Evolutionary conservation across 2,113 vertebrate genomes (phyloP), one percentile per base, ranked within the genome.

Genomic region (Amphiprion ocellaris): DNA sequence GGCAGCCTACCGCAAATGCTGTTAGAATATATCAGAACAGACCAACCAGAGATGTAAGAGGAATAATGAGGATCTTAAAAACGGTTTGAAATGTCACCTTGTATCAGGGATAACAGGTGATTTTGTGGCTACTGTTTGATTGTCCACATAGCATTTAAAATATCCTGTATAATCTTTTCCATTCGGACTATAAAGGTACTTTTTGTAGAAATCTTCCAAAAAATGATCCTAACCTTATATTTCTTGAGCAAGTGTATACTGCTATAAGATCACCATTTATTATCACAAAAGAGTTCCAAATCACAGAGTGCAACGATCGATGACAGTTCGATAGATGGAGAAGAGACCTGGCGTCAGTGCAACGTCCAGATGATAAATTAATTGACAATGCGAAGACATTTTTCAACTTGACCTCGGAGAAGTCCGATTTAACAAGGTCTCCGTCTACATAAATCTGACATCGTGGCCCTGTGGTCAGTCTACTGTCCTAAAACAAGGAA

Each of bases 291-390:
- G 16, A 6, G 46, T 11, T 44, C 39, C 46, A 2, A 59, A 63
- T n/a, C 11, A 55, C 14, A 50, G 23, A 37, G 33, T 44, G 65
- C 58, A 37, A 71, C 8, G 9, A n/a, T 23, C 49, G 54, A 41
- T 44, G 41, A 64, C 54, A 67, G 33, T 49, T 39, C 7, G 16
- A 69, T 60, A 74, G 28, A 74, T 70, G 61, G 52, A 59, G 53
- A 15, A 10, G 37, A 28, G 37, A 58, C 37, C 4, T 44, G 56
- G 41, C 4, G n/a, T 58, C 78, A 46, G 52, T 15, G 10, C 39
- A 50, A 4, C 0, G 4, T 61, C 10, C 28, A 47, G 50, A 44
- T 39, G 16, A 65, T 62, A 14, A 56, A 77, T 65, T 46, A 41
- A 69, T 47, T 69, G 54, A 70, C 16, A 26, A 54, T 19, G 46